Evolutionary conservation across 2,113 vertebrate species (phyloP).

Genomic region (Guaruba guarouba): DNA sequence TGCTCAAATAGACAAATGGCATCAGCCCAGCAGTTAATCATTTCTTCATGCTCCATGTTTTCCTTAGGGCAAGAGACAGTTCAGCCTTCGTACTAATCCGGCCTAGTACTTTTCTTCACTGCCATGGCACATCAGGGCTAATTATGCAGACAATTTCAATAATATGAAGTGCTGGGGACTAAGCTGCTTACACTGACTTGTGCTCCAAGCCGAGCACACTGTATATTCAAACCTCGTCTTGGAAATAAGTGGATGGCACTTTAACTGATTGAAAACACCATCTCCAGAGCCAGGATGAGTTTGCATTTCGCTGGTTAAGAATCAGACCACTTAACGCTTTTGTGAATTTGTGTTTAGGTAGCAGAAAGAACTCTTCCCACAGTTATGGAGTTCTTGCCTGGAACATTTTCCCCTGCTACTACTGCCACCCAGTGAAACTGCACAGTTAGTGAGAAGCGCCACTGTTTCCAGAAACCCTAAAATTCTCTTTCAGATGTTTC

Average conservation of each 20-base stretch:
- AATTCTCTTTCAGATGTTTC: not conserved
- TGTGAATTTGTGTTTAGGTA: not conserved
- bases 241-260: not conserved
- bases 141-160: slow-evolving; percentile 37
- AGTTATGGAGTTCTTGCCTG: not conserved
- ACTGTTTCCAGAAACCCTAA: not conserved
- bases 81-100: slow-evolving; percentile 33
- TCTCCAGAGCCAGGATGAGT: not conserved
- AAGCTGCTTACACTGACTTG: not conserved
- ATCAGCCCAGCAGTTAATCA: slow-evolving; percentile 54
- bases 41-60: slow-evolving; percentile 47
- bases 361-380: not conserved
- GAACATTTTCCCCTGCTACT: not conserved
- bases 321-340: not conserved
- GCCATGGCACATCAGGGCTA: slow-evolving; percentile 17
- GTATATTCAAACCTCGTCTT: not conserved
- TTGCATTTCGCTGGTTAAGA: not conserved
- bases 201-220: not conserved
- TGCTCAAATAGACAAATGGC: slow-evolving; percentile 65
- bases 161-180: not conserved
- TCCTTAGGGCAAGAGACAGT: slow-evolving; percentile 42
- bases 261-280: not conserved
- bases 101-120: slow-evolving; percentile 8
- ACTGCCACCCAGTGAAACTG: slow-evolving; percentile 57
- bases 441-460: not conserved